Percentiles rank a stretch among this genome's conserved stretches.
Conservation (phyloP, 2,888 invertebrate genomes). For the Stenichneumon culpator region DNA sequence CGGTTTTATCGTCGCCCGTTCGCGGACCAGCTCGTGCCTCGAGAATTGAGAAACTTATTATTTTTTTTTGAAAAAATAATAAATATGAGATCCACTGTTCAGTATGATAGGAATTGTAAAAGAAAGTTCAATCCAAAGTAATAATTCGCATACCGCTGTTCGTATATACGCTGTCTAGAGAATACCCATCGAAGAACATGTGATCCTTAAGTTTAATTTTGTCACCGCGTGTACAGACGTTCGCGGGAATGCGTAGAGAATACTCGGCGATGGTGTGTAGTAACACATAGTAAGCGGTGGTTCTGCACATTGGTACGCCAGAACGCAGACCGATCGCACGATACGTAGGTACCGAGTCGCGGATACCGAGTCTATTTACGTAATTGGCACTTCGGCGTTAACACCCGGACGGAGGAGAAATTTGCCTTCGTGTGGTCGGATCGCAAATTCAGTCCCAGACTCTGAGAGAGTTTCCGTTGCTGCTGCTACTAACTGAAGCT, state of each 20-base stretch:
- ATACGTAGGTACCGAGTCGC: slow-evolving; percentile 60
- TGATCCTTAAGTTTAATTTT: background rate
- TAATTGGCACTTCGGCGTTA: slow-evolving; percentile 68
- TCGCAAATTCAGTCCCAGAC: slow-evolving; percentile 19
- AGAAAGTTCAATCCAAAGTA: background rate
- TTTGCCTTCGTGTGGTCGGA: slow-evolving; percentile 63
- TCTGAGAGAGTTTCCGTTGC: background rate
- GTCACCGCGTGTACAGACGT: slow-evolving; percentile 4
- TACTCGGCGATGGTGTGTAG: slow-evolving; percentile 19
- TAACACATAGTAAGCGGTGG: slow-evolving; percentile 26
- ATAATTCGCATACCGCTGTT: background rate
- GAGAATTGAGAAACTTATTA: background rate
- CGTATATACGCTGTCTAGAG: background rate
- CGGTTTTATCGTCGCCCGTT: slow-evolving; percentile 21
- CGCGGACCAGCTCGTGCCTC: background rate
- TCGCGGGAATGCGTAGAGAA: slow-evolving; percentile 5
- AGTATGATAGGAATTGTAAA: background rate
- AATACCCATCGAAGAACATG: background rate
- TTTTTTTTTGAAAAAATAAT: background rate
- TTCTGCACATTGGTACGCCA: slow-evolving; percentile 23
- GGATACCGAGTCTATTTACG: slow-evolving; percentile 66
- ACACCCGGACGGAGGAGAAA: slow-evolving; percentile 65
- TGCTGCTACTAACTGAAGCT: background rate
- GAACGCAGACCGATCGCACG: slow-evolving; percentile 64
- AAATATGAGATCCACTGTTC: background rate